phyloP scores from a whole-genome alignment of 2,888 invertebrate species.

The Scaptodrosophila latifasciaeformis region DNA sequence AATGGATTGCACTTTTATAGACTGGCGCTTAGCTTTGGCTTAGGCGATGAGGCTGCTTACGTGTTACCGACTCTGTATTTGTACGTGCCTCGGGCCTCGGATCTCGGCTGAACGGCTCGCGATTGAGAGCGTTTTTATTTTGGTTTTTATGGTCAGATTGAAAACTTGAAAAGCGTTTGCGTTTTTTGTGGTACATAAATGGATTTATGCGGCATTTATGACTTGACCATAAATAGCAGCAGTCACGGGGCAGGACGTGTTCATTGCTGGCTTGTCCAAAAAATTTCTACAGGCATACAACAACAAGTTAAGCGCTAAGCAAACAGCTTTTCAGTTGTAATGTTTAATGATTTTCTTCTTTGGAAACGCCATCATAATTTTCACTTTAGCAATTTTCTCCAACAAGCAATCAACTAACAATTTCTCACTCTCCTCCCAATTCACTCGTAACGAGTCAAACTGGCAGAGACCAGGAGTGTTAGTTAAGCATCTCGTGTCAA shows the following conservation, averaged over 20 bases:
- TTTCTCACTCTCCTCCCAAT: neutral
- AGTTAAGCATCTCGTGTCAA: constrained; percentile 59
- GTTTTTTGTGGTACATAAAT: constrained; percentile 28
- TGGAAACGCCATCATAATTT: constrained; percentile 40
- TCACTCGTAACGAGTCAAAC: too few relatives aligned
- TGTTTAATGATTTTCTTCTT: too few relatives aligned
- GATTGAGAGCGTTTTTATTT: constrained; percentile 42
- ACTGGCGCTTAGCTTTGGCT: constrained; percentile 5
- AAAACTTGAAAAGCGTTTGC: constrained; percentile 27
- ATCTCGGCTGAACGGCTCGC: constrained; percentile 1
- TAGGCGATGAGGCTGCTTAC: too few relatives aligned
- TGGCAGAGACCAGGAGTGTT: too few relatives aligned
- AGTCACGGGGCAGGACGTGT: too few relatives aligned
- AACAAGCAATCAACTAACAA: too few relatives aligned
- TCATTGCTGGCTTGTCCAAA: too few relatives aligned
- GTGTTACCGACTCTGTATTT: too few relatives aligned
- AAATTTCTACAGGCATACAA: too few relatives aligned
- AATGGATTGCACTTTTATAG: neutral
- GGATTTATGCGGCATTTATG: constrained; percentile 37
- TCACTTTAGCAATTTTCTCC: constrained; percentile 49
- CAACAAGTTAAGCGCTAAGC: too few relatives aligned
- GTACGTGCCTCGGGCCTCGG: constrained; percentile 9
- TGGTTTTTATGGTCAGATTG: constrained; percentile 37
- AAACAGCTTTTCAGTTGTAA: too few relatives aligned
- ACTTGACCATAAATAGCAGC: constrained; percentile 41